These are phyloP conservation scores for Cephus sareptanus DNA, from an alignment of 2,888 invertebrate genomes.

Conservation along the genomic window DNA sequence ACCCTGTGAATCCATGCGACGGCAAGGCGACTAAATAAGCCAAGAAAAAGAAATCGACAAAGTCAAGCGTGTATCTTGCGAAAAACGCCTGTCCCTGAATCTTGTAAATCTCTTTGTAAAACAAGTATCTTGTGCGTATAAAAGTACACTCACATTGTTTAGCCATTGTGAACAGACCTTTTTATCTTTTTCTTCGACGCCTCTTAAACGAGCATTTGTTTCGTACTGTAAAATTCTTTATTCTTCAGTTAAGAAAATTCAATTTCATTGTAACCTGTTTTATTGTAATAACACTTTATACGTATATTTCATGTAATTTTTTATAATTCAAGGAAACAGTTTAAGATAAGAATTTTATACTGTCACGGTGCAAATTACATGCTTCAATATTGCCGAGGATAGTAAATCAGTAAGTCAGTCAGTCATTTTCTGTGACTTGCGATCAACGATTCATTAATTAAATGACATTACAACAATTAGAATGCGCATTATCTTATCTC, in stretches of 20 bases:
- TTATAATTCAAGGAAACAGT: not conserved
- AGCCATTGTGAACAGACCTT: not conserved
- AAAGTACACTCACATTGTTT: not conserved
- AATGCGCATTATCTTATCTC: constrained; percentile 34
- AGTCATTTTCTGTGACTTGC: not conserved
- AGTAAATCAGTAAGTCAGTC: not conserved
- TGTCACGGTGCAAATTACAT: not conserved
- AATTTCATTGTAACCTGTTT: too few species aligned
- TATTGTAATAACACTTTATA: not conserved
- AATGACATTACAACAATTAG: constrained; percentile 28
- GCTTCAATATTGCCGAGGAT: not conserved
- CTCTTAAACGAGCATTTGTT: not conserved
- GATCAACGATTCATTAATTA: constrained; percentile 22
- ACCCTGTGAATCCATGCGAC: not conserved
- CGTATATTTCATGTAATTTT: not conserved
- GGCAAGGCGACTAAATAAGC: not conserved
- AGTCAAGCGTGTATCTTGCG: not conserved
- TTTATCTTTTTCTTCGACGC: not conserved
- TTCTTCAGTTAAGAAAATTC: too few species aligned
- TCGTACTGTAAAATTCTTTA: not conserved
- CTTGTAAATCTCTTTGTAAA: not conserved
- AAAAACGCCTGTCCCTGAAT: not conserved
- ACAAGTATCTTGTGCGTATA: not conserved
- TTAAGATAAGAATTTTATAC: not conserved
- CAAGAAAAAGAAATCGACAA: not conserved